Conservation (phyloP, 2,113 vertebrate genomes). For the Regulus satrapa region DNA sequence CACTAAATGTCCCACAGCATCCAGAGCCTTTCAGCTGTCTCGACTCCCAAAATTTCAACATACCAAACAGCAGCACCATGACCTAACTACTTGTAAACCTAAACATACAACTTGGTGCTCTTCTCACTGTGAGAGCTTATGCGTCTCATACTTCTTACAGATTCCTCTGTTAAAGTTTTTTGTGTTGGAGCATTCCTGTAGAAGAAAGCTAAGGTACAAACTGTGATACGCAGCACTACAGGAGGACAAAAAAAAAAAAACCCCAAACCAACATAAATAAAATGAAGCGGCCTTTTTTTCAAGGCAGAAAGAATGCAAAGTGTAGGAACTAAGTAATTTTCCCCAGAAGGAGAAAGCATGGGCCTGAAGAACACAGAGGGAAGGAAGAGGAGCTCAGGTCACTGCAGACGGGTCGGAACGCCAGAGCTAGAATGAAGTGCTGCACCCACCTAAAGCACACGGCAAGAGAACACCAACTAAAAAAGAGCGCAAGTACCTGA, state of each 20-base stretch:
- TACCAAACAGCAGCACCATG: neutral
- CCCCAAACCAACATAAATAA: neutral
- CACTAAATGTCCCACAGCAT: neutral
- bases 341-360: neutral
- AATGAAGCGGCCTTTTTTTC: neutral
- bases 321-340: neutral
- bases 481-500: neutral
- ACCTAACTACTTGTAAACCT: neutral
- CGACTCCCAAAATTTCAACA: neutral
- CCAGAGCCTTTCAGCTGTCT: neutral
- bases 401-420: neutral
- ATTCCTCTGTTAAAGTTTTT: neutral
- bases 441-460: neutral
- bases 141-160: neutral
- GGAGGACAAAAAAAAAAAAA: neutral
- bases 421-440: neutral
- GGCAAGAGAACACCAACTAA: rapidly evolving
- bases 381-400: neutral
- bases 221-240: rapidly evolving
- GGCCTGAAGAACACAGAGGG: neutral
- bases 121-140: neutral
- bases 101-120: neutral
- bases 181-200: neutral
- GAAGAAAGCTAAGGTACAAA: neutral
- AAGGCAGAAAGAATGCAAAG: neutral